Conservation (phyloP, 1,140 invertebrate genomes). For the Phenacoccus solenopsis region DNA sequence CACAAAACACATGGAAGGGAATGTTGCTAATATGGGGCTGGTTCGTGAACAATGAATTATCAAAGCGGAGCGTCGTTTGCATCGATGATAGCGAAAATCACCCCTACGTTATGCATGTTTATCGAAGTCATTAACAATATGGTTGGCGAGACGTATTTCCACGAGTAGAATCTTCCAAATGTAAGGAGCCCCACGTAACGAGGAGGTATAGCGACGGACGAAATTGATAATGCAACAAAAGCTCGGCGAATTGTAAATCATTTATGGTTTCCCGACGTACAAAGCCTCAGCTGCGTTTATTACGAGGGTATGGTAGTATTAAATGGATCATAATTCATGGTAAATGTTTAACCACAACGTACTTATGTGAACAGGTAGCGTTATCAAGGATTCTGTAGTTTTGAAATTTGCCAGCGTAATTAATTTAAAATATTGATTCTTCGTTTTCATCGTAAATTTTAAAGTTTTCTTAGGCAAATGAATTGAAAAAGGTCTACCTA, state of each 20-base stretch:
- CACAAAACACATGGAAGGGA: background rate
- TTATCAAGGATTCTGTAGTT: background rate
- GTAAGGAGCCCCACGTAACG: background rate
- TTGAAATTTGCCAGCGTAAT: background rate
- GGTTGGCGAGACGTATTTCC: background rate
- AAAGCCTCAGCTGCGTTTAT: background rate
- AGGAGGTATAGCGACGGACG: background rate
- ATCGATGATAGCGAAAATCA: background rate
- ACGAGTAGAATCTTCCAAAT: background rate
- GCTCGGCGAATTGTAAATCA: conserved; percentile 8
- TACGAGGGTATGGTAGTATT: conserved; percentile 3
- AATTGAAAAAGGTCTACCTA: too few relatives aligned
- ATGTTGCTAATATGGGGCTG: background rate
- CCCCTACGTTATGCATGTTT: conserved; percentile 1
- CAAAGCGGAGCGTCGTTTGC: background rate
- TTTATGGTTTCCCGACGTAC: background rate
- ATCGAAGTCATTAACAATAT: conserved; percentile 11
- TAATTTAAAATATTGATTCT: background rate
- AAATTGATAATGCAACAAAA: conserved; percentile 14
- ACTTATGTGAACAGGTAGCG: background rate
- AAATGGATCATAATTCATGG: conserved; percentile 5
- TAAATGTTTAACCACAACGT: background rate
- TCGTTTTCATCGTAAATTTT: too few relatives aligned
- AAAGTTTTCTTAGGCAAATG: too few relatives aligned
- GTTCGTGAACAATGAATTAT: conserved; percentile 13